A percentile compares a stretch with the other conserved stretches of the same genome.
These are phyloP conservation scores for Schizothorax lantsangensis DNA, from an alignment of 2,797 vertebrate genomes.

Conservation along the genomic window DNA sequence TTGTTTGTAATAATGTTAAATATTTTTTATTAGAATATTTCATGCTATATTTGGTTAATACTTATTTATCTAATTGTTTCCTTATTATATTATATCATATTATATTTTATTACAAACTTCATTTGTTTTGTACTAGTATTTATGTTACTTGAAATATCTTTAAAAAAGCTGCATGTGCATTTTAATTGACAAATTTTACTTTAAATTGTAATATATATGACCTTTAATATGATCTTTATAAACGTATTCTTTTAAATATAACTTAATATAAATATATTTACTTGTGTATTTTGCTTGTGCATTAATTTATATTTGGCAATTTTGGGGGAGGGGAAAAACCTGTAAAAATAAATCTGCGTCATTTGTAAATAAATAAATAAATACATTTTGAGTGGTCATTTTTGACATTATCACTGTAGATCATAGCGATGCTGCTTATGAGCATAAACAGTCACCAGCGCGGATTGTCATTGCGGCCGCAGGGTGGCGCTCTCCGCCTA, in stretches of 20 bases:
- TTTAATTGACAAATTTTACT: too few species aligned
- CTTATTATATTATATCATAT: neutral
- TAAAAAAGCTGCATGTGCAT: neutral
- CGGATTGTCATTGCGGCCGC: neutral
- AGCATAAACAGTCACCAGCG: neutral
- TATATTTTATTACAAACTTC: neutral
- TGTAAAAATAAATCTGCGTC: too few species aligned
- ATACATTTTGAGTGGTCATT: neutral
- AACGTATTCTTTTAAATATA: fast-evolving
- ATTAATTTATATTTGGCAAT: neutral
- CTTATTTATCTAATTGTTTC: too few species aligned
- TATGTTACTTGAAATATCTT: neutral
- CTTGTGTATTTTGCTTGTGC: neutral
- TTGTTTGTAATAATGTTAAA: neutral
- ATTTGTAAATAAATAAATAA: neutral
- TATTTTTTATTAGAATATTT: neutral
- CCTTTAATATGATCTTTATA: neutral
- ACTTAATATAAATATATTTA: neutral
- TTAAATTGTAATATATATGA: too few species aligned
- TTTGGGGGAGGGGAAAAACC: neutral
- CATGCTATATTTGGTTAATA: too few species aligned
- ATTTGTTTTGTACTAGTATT: neutral
- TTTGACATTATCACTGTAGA: neutral
- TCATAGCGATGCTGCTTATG: neutral
- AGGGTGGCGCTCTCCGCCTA: neutral